Conservation (phyloP, 2,113 vertebrate species). For the Serinus canaria region DNA sequence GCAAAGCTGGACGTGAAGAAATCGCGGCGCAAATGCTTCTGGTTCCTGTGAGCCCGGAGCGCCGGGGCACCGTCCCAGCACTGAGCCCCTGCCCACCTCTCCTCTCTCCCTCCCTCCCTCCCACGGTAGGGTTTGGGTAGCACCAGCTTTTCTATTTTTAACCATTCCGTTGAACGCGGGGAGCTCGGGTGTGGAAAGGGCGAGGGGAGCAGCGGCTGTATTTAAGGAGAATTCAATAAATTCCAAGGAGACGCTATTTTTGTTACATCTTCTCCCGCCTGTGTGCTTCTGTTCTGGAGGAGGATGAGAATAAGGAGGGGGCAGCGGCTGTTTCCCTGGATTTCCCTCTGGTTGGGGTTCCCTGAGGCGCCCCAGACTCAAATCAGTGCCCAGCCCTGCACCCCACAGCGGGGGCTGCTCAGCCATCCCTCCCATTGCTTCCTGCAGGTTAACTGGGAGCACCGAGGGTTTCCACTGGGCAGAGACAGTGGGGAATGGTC, state of each 20-base stretch:
- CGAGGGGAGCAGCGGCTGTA: neutral
- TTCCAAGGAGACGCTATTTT: conserved; percentile 45
- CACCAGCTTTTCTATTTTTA: conserved; percentile 65
- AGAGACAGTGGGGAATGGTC: accelerated
- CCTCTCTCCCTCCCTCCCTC: conserved; percentile 4
- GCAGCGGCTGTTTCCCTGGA: accelerated
- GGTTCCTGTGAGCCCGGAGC: conserved; percentile 55
- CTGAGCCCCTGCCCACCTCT: neutral
- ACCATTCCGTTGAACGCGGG: neutral
- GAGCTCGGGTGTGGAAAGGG: neutral
- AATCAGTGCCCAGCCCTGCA: neutral
- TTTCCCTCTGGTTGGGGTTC: neutral
- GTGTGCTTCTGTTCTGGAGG: conserved; percentile 10
- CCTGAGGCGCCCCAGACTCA: neutral
- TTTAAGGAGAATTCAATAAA: conserved; percentile 46
- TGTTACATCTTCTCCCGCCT: conserved; percentile 30
- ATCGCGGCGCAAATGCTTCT: conserved; percentile 64
- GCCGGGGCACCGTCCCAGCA: neutral
- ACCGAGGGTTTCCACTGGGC: neutral
- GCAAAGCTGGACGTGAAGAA: conserved; percentile 44
- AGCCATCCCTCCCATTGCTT: accelerated
- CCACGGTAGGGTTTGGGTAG: conserved; percentile 48
- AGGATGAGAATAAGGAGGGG: neutral
- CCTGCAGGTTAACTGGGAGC: neutral
- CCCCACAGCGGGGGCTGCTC: neutral